These are phyloP conservation scores for Chouioia cunea DNA, from an alignment of 2,888 invertebrate genomes.

Conservation along the genomic window DNA sequence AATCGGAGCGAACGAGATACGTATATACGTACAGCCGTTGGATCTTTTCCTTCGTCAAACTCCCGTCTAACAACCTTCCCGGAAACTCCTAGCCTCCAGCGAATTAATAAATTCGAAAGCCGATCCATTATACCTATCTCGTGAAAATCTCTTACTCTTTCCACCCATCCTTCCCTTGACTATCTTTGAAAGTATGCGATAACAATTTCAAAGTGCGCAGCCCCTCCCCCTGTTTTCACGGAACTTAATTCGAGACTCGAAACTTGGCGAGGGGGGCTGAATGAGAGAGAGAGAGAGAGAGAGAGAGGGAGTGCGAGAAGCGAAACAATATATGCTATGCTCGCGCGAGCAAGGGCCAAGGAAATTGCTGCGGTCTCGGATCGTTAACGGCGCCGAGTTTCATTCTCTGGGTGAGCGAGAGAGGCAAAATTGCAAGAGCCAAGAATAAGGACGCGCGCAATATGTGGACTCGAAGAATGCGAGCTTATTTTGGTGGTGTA, in stretches of 20 bases:
- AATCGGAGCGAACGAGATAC: too few species aligned
- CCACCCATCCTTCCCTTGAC: conserved; percentile 27
- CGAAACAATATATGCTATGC: conserved; percentile 25
- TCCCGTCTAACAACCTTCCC: neutral
- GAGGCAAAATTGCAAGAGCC: conserved; percentile 14
- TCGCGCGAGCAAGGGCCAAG: neutral
- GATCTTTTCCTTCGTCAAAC: neutral
- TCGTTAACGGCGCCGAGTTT: conserved; percentile 32
- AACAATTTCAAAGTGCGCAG: conserved; percentile 35
- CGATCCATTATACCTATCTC: neutral
- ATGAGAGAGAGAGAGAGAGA: neutral
- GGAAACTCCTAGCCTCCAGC: neutral
- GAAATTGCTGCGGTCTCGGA: conserved; percentile 32
- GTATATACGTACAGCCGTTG: neutral
- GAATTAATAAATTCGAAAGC: conserved; percentile 40
- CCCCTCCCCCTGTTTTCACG: conserved; percentile 34
- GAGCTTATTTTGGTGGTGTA: too few species aligned
- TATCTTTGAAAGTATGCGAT: conserved; percentile 45
- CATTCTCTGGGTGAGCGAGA: neutral
- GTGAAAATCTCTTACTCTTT: neutral
- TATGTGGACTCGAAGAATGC: neutral
- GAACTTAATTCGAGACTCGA: conserved; percentile 38
- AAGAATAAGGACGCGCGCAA: conserved; percentile 6
- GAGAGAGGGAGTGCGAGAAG: neutral
- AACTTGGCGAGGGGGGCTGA: conserved; percentile 15